A percentile compares a stretch with the other conserved stretches of the same genome.
Evolutionary conservation across 2,797 vertebrate species (phyloP).

Genomic region (Peromyscus aztecus): DNA sequence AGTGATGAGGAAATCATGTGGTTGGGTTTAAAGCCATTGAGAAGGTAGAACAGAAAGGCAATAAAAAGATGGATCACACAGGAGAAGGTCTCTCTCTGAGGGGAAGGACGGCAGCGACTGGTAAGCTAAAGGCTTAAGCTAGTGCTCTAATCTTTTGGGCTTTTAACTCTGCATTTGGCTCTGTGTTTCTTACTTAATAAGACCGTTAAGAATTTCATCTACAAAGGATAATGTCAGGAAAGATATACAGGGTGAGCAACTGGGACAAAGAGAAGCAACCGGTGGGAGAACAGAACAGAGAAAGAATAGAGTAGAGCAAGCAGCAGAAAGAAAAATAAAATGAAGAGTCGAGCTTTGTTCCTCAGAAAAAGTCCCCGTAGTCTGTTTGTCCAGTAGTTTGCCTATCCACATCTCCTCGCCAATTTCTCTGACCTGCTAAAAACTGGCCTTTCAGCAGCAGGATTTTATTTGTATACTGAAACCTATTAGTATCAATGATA

Average conservation of each 20-base stretch:
- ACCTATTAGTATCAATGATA: neutral
- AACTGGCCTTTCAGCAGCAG: neutral
- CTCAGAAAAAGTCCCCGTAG: neutral
- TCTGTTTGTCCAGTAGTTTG: neutral
- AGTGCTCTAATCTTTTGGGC: too few species aligned
- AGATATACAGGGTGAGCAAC: neutral
- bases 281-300: neutral
- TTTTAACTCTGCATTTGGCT: too few species aligned
- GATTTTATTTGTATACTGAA: conserved; percentile 31
- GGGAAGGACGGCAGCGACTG: too few species aligned
- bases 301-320: neutral
- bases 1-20: too few species aligned
- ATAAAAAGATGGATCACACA: too few species aligned
- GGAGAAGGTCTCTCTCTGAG: too few species aligned
- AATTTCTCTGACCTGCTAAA: neutral
- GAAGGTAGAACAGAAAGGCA: too few species aligned
- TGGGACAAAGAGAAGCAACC: neutral
- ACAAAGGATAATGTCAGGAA: too few species aligned
- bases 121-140: too few species aligned
- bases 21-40: too few species aligned
- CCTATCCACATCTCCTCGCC: neutral
- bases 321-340: neutral
- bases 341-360: neutral
- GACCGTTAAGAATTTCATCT: too few species aligned
- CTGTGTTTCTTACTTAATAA: too few species aligned